Base-by-base conservation (phyloP, 2,888 invertebrate genomes). In the Actias luna region DNA sequence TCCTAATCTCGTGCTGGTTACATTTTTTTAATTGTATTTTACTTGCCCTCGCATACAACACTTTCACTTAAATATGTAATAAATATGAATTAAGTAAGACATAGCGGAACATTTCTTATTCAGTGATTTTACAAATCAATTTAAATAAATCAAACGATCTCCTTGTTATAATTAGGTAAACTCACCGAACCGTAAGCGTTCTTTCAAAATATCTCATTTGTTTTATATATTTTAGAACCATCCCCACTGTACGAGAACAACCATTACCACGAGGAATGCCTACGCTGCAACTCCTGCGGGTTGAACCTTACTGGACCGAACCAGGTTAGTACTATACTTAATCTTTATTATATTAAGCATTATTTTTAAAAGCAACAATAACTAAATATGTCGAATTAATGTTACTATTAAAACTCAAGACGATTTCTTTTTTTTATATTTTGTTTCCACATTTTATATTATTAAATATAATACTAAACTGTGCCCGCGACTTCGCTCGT, bases 261-360 rank as follows among this genome's bases (percentile, higher is more conserved):
- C 89, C 97, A 98, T 88, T 98, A 98, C 93, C 98, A 98, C 95
- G 98, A 98, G 94, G 98, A 98, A 95, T 98, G 98, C 94, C 95
- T 98, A 83, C 96, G 97, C 82, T 98, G 98, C 96, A 98, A 98
- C 94, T 97, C 98, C 83, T 98, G 98, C 89, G 97, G 97, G 83
- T 93, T 98, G 90, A 97, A 98, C 93, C 95, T 98, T 83, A 97
- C 98, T 75, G 98, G 98, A 75, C 97, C 97, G 78, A 98, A 97
- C 89, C 97, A 96, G 93, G 93, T 93, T 57, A 82, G 82, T 29
- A n/a, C 7, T 22, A 50, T 25, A 4, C 25, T 12, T 50, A 10
- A 12, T 8, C 22, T 46, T 42, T 7, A 42, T 42, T n/a, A 42
- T 42, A 42, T 7, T 42, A 18, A 18, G 7, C 7, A 7, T 2